phyloP scores from a whole-genome alignment of 1,140 invertebrate species.

The Papilio machaon region DNA sequence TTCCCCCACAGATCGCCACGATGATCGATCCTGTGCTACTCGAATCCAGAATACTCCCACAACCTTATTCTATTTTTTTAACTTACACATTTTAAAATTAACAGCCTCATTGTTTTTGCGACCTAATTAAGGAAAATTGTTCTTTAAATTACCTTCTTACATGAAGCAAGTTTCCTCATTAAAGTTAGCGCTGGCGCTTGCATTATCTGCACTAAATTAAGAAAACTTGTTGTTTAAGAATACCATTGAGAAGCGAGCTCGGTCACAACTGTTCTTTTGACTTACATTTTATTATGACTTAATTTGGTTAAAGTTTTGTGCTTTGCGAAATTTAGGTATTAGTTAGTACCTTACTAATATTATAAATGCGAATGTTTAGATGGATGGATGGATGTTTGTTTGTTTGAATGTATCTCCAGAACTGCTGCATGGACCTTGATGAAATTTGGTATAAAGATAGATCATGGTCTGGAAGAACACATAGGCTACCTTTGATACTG shows the following conservation, averaged over 20 bases:
- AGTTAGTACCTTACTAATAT: not conserved
- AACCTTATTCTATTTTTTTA: not conserved
- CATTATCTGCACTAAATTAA: conserved; percentile 32
- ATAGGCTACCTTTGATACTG: too few species aligned
- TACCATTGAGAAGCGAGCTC: conserved; percentile 4
- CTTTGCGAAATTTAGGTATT: not conserved
- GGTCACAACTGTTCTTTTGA: not conserved
- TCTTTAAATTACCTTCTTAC: conserved; percentile 26
- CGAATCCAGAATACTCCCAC: too few species aligned
- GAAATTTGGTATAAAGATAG: too few species aligned
- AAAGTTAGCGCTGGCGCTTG: conserved; percentile 23
- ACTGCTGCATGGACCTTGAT: too few species aligned
- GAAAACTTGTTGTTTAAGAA: conserved; percentile 30
- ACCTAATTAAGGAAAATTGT: conserved; percentile 30
- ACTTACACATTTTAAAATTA: conserved; percentile 5
- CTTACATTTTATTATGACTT: not conserved
- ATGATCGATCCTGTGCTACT: too few species aligned
- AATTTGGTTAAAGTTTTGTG: not conserved
- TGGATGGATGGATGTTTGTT: too few species aligned
- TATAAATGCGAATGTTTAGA: too few species aligned
- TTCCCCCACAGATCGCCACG: too few species aligned
- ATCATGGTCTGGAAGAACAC: too few species aligned
- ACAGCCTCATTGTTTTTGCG: conserved; percentile 4
- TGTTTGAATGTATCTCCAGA: too few species aligned
- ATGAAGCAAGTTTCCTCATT: conserved; percentile 30